Evolutionary conservation across 2,888 invertebrate species (phyloP), one percentile per base, ranked within the genome.

Genomic region (Diloba caeruleocephala): DNA sequence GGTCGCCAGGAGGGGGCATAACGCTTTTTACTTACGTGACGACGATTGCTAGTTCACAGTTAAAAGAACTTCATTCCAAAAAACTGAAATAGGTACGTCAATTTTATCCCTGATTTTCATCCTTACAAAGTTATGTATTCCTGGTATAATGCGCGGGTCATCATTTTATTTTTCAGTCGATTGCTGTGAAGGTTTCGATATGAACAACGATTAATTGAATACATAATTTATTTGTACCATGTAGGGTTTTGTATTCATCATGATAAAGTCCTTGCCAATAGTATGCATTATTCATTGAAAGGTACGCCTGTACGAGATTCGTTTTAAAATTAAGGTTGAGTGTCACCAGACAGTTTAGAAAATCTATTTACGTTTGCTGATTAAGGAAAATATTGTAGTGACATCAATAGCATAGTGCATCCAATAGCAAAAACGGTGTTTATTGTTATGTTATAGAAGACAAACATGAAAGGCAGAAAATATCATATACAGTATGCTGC

Each of bases 111-210:
- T 82, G 82, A 58, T 26, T 51, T 51, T 46, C 44, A 51, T 49
- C 44, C 51, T 46, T 53, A 25, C 49, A 44, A 53, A 60, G 59
- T 67, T 60, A 64, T 74, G 70, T 52, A 36, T 37, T 42, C 48
- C 48, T 72, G 45, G 67, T 72, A 51, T 5, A 15, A 19, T 45
- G 29, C 50, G 63, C 57, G 43, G 59, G 45, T 68, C 51, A 34
- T 59, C 33, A 49, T 66, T 73, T 72, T 74, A 77, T 80, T 81
- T 70, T 78, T 78, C 75, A 74, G 50, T 66, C 66, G 44, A 85
- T 82, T 82, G 79, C 80, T 78, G 84, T 82, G 88, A 89, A 88
- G 89, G 88, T 78, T 86, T 79, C 81, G 79, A 73, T 84, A 84
- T 76, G 71, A 77, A 80, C 71, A 75, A 81, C 71, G 72, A 75